Evolutionary conservation across 2,888 invertebrate species (phyloP).

Genomic region (Beris chalybata): DNA sequence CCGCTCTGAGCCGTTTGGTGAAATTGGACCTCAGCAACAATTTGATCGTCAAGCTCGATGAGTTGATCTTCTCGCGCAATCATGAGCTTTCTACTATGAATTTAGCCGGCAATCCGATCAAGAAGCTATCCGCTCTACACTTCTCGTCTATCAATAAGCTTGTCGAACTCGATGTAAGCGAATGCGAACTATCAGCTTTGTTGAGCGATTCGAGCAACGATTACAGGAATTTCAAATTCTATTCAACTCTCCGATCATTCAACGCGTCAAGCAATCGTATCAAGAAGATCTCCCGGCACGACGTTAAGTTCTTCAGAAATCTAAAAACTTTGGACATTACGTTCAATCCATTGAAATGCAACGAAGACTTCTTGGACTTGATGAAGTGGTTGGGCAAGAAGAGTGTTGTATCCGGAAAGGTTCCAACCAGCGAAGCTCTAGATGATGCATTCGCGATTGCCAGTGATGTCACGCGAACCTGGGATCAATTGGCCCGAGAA

Average conservation of each 20-base stretch:
- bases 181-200: slow-evolving; percentile 67
- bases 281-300: slow-evolving; percentile 46
- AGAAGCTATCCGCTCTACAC: slow-evolving; percentile 66
- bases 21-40: slow-evolving; percentile 75
- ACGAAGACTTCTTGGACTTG: slow-evolving; percentile 67
- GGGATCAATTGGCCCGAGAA: slow-evolving; percentile 50
- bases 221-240: slow-evolving; percentile 56
- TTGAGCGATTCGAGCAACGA: slow-evolving; percentile 62
- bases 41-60: slow-evolving; percentile 63
- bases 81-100: slow-evolving; percentile 65
- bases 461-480: slow-evolving; percentile 44
- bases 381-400: slow-evolving; percentile 57
- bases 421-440: slow-evolving; percentile 45
- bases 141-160: slow-evolving; percentile 67
- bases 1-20: slow-evolving; percentile 62
- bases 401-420: slow-evolving; percentile 46
- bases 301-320: slow-evolving; percentile 51
- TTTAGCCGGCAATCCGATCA: slow-evolving; percentile 73
- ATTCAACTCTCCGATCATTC: slow-evolving; percentile 61
- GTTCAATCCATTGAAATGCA: slow-evolving; percentile 70
- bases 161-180: slow-evolving; percentile 70
- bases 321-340: slow-evolving; percentile 60
- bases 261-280: slow-evolving; percentile 58
- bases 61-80: slow-evolving; percentile 68
- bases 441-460: slow-evolving; percentile 41